Percentiles rank a stretch among this genome's conserved stretches.
These are phyloP conservation scores for Bombus impatiens DNA, from an alignment of 1,140 invertebrate species.

Conservation along the genomic window DNA sequence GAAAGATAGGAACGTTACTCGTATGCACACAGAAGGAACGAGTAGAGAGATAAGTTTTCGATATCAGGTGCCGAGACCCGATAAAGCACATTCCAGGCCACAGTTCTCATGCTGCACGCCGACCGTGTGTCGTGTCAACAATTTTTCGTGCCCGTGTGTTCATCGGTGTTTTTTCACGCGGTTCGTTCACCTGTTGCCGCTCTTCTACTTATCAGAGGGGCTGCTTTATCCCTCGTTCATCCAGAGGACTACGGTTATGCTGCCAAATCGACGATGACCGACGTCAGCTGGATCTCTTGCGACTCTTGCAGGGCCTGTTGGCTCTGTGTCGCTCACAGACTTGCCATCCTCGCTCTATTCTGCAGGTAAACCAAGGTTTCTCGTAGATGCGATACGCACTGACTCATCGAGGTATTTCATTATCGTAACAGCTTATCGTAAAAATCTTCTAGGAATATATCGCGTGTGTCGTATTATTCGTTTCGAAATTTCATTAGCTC, in stretches of 20 bases:
- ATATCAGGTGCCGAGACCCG: constrained; percentile 72
- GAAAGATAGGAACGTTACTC: constrained; percentile 10
- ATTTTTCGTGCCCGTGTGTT: constrained; percentile 60
- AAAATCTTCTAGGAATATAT: too few species aligned
- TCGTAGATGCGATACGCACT: too few species aligned
- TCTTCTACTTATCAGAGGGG: constrained; percentile 3
- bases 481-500: too few species aligned
- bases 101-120: constrained; percentile 68
- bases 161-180: background rate
- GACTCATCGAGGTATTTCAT: too few species aligned
- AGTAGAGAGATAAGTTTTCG: constrained; percentile 73
- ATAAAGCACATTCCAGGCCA: constrained; percentile 72
- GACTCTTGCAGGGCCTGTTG: constrained; percentile 59
- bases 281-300: constrained; percentile 29
- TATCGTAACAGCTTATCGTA: too few species aligned
- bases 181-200: constrained; percentile 48
- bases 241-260: background rate
- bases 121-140: constrained; percentile 68
- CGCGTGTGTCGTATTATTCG: too few species aligned
- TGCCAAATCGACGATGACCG: constrained; percentile 39
- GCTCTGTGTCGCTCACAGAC: constrained; percentile 38
- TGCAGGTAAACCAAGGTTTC: constrained; percentile 56
- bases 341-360: constrained; percentile 28
- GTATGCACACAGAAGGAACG: constrained; percentile 18
- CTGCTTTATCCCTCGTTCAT: background rate